Percentiles rank a stretch among this genome's conserved stretches.
These are phyloP conservation scores for Ceyx cyanopectus DNA, from an alignment of 2,113 vertebrate species.

Conservation along the genomic window DNA sequence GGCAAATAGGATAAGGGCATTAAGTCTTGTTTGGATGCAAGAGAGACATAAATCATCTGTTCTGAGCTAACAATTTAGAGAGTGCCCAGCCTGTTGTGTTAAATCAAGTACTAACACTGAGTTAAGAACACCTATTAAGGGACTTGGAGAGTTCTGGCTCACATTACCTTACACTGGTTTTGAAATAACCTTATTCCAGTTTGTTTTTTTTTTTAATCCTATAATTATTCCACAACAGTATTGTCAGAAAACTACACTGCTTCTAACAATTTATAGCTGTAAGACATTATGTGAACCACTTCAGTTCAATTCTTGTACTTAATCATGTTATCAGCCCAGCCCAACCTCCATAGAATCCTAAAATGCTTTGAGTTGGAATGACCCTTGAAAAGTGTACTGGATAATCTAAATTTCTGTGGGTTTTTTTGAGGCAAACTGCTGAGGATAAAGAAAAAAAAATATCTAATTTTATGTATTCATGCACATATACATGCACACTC, in stretches of 20 bases:
- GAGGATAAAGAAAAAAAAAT: not conserved
- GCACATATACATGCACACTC: fast-evolving
- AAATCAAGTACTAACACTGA: conserved; percentile 65
- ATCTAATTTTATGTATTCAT: not conserved
- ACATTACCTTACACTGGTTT: conserved; percentile 33
- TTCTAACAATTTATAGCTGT: not conserved
- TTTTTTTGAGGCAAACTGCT: not conserved
- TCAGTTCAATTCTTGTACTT: not conserved
- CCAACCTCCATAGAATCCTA: not conserved
- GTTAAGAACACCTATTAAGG: conserved; percentile 66
- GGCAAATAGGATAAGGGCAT: conserved; percentile 47
- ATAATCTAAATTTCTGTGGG: not conserved
- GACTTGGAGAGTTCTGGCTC: conserved; percentile 65
- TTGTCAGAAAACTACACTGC: conserved; percentile 14
- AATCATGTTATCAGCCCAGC: not conserved
- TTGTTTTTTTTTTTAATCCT: conserved; percentile 21
- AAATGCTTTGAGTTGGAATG: not conserved
- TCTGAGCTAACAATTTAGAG: conserved; percentile 58
- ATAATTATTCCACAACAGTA: conserved; percentile 11
- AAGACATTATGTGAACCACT: not conserved
- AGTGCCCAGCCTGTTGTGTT: conserved; percentile 40
- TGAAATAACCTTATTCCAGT: conserved; percentile 47
- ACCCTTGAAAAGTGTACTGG: not conserved
- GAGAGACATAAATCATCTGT: conserved; percentile 45
- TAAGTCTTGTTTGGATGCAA: conserved; percentile 45